These are phyloP conservation scores for Pocillopora grandis DNA, from an alignment of 92 coral and sea anemone genomes.

Conservation along the genomic window DNA sequence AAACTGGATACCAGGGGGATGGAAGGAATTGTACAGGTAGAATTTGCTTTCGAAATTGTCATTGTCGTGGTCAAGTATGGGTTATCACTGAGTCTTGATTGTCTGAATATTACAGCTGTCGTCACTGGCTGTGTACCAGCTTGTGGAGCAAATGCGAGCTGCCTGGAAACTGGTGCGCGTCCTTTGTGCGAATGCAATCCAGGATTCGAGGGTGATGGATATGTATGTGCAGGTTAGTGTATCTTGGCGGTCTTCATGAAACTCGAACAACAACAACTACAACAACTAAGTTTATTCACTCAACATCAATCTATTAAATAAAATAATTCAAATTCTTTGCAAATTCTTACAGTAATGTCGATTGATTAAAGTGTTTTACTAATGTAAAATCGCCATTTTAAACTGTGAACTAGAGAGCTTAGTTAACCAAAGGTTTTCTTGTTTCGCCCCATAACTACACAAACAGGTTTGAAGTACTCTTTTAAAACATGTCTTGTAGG, in stretches of 20 bases:
- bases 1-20: constrained; percentile 37
- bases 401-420: no score
- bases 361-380: no score
- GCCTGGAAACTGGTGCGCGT: constrained; percentile 31
- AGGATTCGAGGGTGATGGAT: constrained; percentile 63
- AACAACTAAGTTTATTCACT: no score
- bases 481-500: no score
- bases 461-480: no score
- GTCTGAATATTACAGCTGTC: constrained; percentile 2
- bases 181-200: constrained; percentile 41
- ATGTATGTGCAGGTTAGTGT: constrained; percentile 49
- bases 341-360: no score
- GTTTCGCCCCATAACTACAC: no score
- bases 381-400: no score
- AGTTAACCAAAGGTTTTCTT: no score
- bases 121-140: constrained; percentile 27
- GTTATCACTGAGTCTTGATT: background rate
- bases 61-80: background rate
- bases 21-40: constrained; percentile 45
- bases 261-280: no score
- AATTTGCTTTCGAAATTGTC: background rate
- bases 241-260: background rate
- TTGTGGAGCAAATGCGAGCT: constrained; percentile 43
- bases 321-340: no score
- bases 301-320: no score